A percentile compares a stretch with the other conserved stretches of the same genome.
These are phyloP conservation scores for Varanus salvator DNA, from an alignment of 2,113 vertebrate species.

Conservation along the genomic window DNA sequence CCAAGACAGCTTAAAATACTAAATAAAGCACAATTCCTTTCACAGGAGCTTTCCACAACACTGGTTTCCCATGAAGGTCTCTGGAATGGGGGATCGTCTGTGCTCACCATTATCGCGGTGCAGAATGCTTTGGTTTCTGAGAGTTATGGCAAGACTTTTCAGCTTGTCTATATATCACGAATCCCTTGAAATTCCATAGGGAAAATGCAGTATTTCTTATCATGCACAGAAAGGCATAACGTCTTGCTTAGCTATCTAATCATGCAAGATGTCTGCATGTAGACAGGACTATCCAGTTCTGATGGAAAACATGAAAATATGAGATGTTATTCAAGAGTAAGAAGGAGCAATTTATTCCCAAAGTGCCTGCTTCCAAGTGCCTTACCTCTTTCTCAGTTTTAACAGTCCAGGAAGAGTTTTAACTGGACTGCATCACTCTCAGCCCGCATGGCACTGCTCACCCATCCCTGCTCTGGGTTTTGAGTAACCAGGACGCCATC, in stretches of 20 bases:
- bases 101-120: not conserved
- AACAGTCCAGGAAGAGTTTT: not conserved
- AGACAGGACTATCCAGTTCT: not conserved
- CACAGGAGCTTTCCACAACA: not conserved
- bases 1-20: too few species aligned
- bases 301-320: not conserved
- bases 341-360: not conserved
- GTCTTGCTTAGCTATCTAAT: slow-evolving; percentile 9
- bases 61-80: not conserved
- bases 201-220: slow-evolving; percentile 8
- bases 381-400: not conserved
- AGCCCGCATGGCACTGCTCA: not conserved
- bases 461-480: not conserved
- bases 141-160: not conserved
- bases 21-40: not conserved
- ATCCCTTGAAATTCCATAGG: slow-evolving; percentile 2
- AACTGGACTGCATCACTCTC: rapidly evolving
- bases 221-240: slow-evolving; percentile 28
- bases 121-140: not conserved
- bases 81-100: not conserved
- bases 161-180: slow-evolving; percentile 34
- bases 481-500: not conserved
- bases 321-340: not conserved
- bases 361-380: not conserved
- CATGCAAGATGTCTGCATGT: not conserved